phyloP scores from a whole-genome alignment of 2,113 vertebrate genomes.

The Hydropotes inermis region DNA sequence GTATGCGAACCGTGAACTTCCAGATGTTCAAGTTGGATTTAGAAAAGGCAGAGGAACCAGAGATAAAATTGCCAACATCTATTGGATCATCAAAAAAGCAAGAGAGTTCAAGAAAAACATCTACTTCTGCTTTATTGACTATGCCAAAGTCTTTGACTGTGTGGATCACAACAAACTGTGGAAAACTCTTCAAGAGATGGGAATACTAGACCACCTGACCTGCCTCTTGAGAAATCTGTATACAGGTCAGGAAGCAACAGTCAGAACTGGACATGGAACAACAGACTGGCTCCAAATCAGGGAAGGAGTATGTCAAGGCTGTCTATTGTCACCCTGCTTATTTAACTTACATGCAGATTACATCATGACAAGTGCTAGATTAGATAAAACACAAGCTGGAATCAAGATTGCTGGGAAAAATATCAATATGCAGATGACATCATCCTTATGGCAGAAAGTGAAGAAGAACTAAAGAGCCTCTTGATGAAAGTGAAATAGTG shows the following conservation, averaged over 20 bases:
- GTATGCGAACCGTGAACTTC: not conserved
- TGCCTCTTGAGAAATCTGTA: not conserved
- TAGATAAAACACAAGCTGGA: not conserved
- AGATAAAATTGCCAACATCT: not conserved
- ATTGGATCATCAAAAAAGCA: not conserved
- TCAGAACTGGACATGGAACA: not conserved
- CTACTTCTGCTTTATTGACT: not conserved
- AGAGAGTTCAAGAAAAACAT: not conserved
- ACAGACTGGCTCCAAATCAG: not conserved
- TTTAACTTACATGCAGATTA: not conserved
- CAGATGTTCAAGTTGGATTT: not conserved
- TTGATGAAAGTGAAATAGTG: not conserved
- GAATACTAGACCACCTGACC: not conserved
- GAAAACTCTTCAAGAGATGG: not conserved
- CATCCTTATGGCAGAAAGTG: not conserved
- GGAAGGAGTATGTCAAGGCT: not conserved
- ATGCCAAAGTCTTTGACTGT: not conserved
- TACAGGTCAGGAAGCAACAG: not conserved
- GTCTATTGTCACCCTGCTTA: not conserved
- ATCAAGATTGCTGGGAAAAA: not conserved
- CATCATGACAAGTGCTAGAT: not conserved
- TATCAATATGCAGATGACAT: not conserved
- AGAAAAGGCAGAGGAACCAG: not conserved
- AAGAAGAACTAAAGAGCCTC: not conserved
- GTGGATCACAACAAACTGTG: not conserved